These are phyloP conservation scores for Porites rus DNA, from an alignment of 92 coral and sea anemone genomes.

Conservation along the genomic window DNA sequence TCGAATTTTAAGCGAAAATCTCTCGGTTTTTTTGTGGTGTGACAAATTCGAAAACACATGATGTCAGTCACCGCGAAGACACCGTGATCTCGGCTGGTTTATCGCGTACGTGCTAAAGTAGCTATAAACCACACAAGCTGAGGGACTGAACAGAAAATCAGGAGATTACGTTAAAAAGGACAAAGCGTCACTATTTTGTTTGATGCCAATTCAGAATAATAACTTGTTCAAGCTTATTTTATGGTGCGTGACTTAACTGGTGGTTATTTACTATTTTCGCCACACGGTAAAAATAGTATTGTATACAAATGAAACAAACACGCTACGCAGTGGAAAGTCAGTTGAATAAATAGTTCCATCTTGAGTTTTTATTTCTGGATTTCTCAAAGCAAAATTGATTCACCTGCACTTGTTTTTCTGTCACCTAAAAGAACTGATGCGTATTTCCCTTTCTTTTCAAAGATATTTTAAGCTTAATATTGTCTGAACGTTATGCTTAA, in stretches of 20 bases:
- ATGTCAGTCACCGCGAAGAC: slow-evolving; percentile 43
- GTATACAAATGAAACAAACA: slow-evolving; percentile 32
- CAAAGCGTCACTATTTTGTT: slow-evolving; percentile 31
- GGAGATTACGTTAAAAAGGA: slow-evolving; percentile 32
- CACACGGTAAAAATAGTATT: slow-evolving; percentile 32
- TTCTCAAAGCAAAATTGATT: not conserved
- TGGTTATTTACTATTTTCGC: slow-evolving; percentile 16
- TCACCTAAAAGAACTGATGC: no score
- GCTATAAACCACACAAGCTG: not conserved
- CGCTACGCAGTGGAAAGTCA: slow-evolving; percentile 11
- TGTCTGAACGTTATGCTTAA: not conserved
- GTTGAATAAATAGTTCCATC: not conserved
- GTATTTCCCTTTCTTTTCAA: no score
- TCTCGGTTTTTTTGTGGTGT: slow-evolving; percentile 22
- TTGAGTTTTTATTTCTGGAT: not conserved
- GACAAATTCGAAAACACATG: slow-evolving; percentile 32
- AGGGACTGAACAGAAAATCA: not conserved
- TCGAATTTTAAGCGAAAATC: slow-evolving; percentile 6
- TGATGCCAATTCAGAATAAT: not conserved
- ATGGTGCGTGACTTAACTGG: slow-evolving; percentile 50
- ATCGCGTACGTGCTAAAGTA: slow-evolving; percentile 49
- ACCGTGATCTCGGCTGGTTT: slow-evolving; percentile 42
- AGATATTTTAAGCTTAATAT: not conserved
- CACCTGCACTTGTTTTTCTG: no score
- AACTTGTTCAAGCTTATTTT: not conserved